phyloP scores from a whole-genome alignment of 2,888 invertebrate species.

The Tortricodes alternella region DNA sequence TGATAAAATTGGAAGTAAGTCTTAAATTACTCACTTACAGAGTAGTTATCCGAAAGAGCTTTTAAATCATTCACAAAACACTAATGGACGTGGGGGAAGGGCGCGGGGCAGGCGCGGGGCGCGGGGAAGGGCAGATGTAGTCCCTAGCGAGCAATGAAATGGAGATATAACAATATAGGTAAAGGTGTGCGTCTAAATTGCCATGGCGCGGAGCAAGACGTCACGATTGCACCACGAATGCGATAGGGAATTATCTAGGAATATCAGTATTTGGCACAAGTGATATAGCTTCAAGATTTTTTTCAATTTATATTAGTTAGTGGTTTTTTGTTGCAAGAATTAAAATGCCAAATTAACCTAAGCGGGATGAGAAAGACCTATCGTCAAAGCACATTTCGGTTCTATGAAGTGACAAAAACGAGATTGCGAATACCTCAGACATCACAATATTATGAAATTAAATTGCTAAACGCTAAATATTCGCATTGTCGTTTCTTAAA shows the following conservation, averaged over 20 bases:
- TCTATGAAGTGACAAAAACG: background rate
- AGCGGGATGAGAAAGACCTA: too few species aligned
- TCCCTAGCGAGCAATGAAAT: constrained; percentile 79
- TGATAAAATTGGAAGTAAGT: constrained; percentile 81
- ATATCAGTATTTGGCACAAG: background rate
- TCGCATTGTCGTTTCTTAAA: constrained; percentile 31
- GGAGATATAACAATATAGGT: constrained; percentile 80
- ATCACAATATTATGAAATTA: constrained; percentile 25
- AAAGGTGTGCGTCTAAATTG: constrained; percentile 75
- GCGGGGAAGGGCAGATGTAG: constrained; percentile 64
- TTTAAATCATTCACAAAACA: constrained; percentile 84
- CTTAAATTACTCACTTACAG: constrained; percentile 83
- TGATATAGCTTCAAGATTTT: too few species aligned
- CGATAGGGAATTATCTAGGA: constrained; percentile 34
- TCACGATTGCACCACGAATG: background rate
- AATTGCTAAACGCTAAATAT: constrained; percentile 28
- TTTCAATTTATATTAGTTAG: too few species aligned
- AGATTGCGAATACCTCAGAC: constrained; percentile 21
- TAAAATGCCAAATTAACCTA: too few species aligned
- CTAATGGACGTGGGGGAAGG: constrained; percentile 79
- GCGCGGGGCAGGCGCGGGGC: constrained; percentile 42
- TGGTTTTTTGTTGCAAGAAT: too few species aligned
- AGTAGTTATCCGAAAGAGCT: constrained; percentile 83
- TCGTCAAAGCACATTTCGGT: too few species aligned
- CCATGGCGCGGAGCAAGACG: constrained; percentile 42